Evolutionary conservation across 2,888 invertebrate species (phyloP).

Genomic region (Cybosia mesomella): DNA sequence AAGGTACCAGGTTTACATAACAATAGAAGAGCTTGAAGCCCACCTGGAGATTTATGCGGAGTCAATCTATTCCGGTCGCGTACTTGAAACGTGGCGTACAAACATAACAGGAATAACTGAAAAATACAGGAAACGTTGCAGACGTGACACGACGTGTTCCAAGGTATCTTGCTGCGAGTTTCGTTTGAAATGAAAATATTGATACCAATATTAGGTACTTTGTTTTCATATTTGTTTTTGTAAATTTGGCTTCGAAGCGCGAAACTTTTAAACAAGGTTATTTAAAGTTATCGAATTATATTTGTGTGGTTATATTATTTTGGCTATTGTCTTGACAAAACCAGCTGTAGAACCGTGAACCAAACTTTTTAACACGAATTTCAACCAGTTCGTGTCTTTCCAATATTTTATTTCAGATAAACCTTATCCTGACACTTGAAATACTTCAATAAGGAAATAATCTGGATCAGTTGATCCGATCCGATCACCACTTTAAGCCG

Average conservation of each 20-base stretch:
- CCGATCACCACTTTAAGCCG: too few species aligned
- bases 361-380: too few species aligned
- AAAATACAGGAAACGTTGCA: slow-evolving; percentile 49
- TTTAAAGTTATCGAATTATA: not conserved
- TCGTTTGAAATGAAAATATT: slow-evolving; percentile 19
- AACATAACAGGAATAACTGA: slow-evolving; percentile 48
- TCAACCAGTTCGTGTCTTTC: too few species aligned
- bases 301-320: not conserved
- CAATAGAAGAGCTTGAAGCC: slow-evolving; percentile 32
- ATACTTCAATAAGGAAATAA: too few species aligned
- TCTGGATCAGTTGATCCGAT: too few species aligned
- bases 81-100: slow-evolving; percentile 39
- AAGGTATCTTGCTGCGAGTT: slow-evolving; percentile 17
- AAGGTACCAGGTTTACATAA: slow-evolving; percentile 26
- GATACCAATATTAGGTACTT: slow-evolving; percentile 14
- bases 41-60: slow-evolving; percentile 42
- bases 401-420: too few species aligned
- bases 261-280: not conserved
- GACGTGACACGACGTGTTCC: slow-evolving; percentile 34
- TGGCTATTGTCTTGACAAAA: too few species aligned
- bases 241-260: not conserved
- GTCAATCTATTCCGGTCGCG: slow-evolving; percentile 54
- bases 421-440: too few species aligned
- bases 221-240: slow-evolving; percentile 14
- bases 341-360: too few species aligned